Conservation (phyloP, 2,113 vertebrate species). For the Isurus oxyrinchus region DNA sequence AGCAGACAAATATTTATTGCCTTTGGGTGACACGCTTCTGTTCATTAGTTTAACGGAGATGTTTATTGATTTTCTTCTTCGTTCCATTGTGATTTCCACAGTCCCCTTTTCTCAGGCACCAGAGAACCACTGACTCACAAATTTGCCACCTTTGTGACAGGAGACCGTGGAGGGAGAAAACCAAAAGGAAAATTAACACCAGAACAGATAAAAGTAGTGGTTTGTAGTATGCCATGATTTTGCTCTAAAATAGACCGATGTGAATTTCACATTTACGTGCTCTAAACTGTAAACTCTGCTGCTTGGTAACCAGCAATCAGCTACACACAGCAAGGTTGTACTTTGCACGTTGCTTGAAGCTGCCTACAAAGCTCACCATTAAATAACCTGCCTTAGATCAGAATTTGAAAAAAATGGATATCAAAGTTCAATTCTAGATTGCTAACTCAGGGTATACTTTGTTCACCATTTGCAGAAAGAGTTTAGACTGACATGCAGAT, state of each 20-base stretch:
- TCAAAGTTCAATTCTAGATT: background rate
- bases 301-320: background rate
- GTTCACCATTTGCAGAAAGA: background rate
- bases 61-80: background rate
- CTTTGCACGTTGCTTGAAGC: background rate
- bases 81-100: background rate
- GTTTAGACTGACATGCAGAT: background rate
- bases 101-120: background rate
- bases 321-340: background rate
- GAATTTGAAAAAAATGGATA: constrained; percentile 6
- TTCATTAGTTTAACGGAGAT: background rate
- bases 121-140: background rate
- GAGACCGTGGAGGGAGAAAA: background rate
- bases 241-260: background rate
- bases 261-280: background rate
- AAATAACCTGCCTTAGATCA: background rate
- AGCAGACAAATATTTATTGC: background rate
- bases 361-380: background rate
- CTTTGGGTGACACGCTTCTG: background rate
- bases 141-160: background rate
- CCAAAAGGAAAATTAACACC: background rate
- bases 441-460: background rate
- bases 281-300: background rate
- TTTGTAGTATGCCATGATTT: background rate
- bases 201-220: background rate